phyloP scores from a whole-genome alignment of 1,140 invertebrate genomes.

The Drosophila sturtevanti region DNA sequence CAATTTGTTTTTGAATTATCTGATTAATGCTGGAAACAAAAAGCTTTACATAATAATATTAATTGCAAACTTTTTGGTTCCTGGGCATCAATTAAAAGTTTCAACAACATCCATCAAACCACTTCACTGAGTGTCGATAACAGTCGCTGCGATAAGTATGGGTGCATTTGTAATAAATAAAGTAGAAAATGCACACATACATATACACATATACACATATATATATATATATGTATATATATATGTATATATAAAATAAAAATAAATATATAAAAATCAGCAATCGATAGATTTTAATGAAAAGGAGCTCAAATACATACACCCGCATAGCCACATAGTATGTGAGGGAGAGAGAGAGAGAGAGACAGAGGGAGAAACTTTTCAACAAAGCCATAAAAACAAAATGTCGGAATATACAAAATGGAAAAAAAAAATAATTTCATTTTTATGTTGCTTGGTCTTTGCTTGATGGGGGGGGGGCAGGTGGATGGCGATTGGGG shows the following conservation, averaged over 20 bases:
- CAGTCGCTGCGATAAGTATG: constrained; percentile 65
- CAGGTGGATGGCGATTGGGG: neutral
- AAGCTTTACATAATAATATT: constrained; percentile 57
- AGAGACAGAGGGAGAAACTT: constrained; percentile 33
- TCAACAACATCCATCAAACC: constrained; percentile 60
- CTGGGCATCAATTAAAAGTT: constrained; percentile 76
- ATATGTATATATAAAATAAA: constrained; percentile 6
- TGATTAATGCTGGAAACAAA: constrained; percentile 41
- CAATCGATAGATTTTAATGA: constrained; percentile 63
- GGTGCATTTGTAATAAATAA: constrained; percentile 67
- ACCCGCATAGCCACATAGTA: neutral
- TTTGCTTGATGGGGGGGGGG: neutral
- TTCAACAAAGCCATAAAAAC: constrained; percentile 61
- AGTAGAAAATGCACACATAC: constrained; percentile 13
- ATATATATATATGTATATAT: neutral
- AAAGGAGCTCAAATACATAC: constrained; percentile 3
- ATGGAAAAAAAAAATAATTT: constrained; percentile 74
- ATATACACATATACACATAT: neutral
- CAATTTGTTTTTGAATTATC: constrained; percentile 12
- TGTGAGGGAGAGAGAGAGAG: neutral
- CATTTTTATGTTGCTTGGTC: constrained; percentile 37
- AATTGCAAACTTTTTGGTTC: constrained; percentile 47
- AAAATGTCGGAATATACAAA: constrained; percentile 37
- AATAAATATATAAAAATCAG: constrained; percentile 58
- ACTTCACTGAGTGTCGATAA: constrained; percentile 70